These are phyloP conservation scores for Leptestheria dahalacensis DNA, from an alignment of 1,140 invertebrate genomes.

Conservation along the genomic window DNA sequence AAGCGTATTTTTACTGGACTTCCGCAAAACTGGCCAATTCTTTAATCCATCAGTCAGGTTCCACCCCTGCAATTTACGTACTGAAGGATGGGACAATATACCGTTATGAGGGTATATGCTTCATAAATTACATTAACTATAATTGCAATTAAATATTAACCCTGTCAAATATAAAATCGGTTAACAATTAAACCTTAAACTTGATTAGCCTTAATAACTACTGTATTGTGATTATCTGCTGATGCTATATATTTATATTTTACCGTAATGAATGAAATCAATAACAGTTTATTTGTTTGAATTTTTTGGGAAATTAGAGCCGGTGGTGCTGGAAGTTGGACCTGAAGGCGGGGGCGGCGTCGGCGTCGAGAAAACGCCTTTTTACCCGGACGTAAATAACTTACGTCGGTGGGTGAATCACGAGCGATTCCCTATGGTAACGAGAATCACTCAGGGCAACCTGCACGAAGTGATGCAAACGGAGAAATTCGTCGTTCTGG, in stretches of 20 bases:
- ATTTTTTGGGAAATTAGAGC: slow-evolving; percentile 30
- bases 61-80: slow-evolving; percentile 52
- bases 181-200: no score
- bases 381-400: background rate
- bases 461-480: slow-evolving; percentile 60
- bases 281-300: no score
- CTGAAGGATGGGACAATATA: slow-evolving; percentile 61
- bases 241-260: no score
- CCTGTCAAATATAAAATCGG: no score
- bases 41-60: background rate
- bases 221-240: no score
- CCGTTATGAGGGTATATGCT: no score
- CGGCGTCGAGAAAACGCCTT: slow-evolving; percentile 34
- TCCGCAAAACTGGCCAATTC: background rate
- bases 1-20: slow-evolving; percentile 59
- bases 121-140: no score
- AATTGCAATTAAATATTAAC: background rate
- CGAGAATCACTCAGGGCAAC: slow-evolving; percentile 68
- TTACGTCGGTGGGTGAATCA: slow-evolving; percentile 66
- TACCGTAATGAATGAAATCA: no score
- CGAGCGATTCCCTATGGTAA: slow-evolving; percentile 80
- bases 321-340: background rate
- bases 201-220: no score
- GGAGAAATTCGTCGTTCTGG: slow-evolving; percentile 72
- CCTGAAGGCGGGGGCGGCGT: slow-evolving; percentile 2